Evolutionary conservation across 2,113 vertebrate species (phyloP).

Genomic region (Tachycineta bicolor): DNA sequence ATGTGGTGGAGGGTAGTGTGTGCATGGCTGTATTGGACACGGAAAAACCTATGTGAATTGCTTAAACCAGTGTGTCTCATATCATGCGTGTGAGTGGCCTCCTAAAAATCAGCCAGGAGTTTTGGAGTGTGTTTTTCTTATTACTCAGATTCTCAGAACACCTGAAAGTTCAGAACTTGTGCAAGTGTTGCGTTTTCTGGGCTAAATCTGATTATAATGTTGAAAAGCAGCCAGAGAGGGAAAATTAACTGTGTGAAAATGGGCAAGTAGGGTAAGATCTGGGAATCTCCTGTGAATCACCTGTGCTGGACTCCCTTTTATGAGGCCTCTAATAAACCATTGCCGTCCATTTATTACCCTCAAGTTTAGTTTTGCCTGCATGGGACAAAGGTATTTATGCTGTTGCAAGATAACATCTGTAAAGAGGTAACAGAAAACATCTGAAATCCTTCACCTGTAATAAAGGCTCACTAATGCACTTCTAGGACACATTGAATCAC

Average conservation of each 20-base stretch:
- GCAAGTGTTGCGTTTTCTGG: neutral
- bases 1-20: neutral
- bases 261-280: neutral
- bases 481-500: neutral
- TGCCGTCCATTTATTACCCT: neutral
- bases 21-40: neutral
- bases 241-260: neutral
- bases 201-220: neutral
- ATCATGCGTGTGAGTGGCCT: rapidly evolving
- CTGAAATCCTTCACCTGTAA: neutral
- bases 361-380: neutral
- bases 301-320: neutral
- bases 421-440: neutral
- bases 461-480: neutral
- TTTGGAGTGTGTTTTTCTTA: neutral
- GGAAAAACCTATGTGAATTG: rapidly evolving
- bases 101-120: neutral
- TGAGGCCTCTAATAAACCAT: neutral
- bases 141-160: neutral
- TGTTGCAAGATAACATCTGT: neutral
- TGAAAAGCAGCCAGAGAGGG: neutral
- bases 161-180: neutral
- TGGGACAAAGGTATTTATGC: neutral
- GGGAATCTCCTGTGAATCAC: neutral
- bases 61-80: neutral